phyloP scores from a whole-genome alignment of 2,113 vertebrate genomes.

The Ciconia maguari region DNA sequence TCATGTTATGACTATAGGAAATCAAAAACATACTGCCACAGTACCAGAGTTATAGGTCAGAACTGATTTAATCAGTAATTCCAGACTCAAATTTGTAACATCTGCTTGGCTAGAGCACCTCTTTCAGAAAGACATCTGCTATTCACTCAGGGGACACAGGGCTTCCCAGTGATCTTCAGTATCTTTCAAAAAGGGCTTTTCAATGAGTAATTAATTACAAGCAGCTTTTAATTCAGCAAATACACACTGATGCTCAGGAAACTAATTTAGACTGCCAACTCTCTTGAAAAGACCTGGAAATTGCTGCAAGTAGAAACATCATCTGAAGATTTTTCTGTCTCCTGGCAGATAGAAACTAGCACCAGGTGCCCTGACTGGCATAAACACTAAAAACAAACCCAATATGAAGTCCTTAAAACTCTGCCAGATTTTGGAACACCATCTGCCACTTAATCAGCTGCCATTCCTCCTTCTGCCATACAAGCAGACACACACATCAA shows the following conservation, averaged over 20 bases:
- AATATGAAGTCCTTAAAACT: background rate
- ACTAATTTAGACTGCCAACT: background rate
- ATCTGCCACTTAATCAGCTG: constrained; percentile 53
- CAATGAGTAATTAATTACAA: constrained; percentile 17
- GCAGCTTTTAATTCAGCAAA: constrained; percentile 42
- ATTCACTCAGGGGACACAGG: background rate
- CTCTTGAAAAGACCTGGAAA: constrained; percentile 13
- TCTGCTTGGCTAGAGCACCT: background rate
- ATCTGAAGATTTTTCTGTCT: background rate
- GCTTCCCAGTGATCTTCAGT: background rate
- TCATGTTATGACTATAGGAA: background rate
- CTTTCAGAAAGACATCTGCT: constrained; percentile 24
- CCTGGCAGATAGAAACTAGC: background rate
- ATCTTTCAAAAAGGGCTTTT: background rate
- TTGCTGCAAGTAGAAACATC: background rate
- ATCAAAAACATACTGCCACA: background rate
- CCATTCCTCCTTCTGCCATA: background rate
- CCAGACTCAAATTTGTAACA: background rate
- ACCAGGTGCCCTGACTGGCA: background rate
- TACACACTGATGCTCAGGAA: background rate
- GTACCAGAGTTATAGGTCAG: background rate
- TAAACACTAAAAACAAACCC: constrained; percentile 2
- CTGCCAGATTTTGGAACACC: background rate
- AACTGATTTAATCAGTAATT: background rate
- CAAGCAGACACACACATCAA: background rate